Percentiles rank a stretch among this genome's conserved stretches.
These are phyloP conservation scores for Trachemys scripta DNA, from an alignment of 2,113 vertebrate genomes.

Conservation along the genomic window DNA sequence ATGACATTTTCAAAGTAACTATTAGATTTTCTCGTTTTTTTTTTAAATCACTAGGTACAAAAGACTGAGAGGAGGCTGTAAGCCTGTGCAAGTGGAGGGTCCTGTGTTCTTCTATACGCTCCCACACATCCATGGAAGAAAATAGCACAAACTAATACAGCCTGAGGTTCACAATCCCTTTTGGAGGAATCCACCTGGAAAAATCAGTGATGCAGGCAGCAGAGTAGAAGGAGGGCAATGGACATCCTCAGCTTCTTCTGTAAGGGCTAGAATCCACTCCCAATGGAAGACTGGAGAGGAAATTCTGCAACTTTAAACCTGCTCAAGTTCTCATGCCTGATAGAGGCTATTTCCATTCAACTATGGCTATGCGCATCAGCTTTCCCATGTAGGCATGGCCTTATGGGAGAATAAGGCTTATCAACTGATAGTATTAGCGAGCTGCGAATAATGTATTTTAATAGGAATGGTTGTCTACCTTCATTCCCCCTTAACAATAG, in stretches of 20 bases:
- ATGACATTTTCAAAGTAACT: not conserved
- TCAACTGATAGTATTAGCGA: not conserved
- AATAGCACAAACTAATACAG: not conserved
- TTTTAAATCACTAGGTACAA: not conserved
- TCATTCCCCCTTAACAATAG: not conserved
- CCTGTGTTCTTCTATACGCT: not conserved
- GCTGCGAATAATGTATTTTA: not conserved
- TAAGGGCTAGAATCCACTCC: not conserved
- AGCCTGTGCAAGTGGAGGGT: not conserved
- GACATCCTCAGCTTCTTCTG: not conserved
- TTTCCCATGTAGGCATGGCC: not conserved
- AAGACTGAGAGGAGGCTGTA: not conserved
- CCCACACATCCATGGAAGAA: not conserved
- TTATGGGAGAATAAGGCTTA: not conserved
- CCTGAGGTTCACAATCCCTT: not conserved
- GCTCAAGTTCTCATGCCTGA: fast-evolving
- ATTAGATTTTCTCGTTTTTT: not conserved
- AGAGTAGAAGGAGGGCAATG: not conserved
- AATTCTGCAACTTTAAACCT: not conserved
- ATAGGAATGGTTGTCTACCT: not conserved
- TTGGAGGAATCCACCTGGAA: not conserved
- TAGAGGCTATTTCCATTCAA: not conserved
- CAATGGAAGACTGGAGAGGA: not conserved
- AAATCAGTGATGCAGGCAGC: not conserved
- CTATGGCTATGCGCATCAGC: not conserved